Conservation (phyloP, 1,140 invertebrate genomes). For the Diprion similis region DNA sequence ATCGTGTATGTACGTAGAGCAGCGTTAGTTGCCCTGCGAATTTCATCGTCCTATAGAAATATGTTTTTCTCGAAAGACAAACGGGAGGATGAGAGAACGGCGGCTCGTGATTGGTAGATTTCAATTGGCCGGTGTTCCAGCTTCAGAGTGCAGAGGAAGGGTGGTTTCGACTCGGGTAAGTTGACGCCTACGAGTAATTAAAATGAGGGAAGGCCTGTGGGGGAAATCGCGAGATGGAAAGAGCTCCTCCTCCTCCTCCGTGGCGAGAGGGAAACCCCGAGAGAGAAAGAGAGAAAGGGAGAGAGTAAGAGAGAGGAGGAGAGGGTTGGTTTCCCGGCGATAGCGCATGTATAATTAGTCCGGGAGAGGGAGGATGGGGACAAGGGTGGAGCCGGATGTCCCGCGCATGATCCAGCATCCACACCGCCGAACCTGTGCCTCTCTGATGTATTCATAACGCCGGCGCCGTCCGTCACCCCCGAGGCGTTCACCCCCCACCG, state of each 20-base stretch:
- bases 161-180: too few relatives aligned
- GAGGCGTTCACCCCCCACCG: conserved; percentile 23
- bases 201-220: conserved; percentile 16
- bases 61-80: too few relatives aligned
- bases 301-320: not conserved
- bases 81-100: too few relatives aligned
- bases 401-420: not conserved
- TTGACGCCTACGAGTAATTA: too few relatives aligned
- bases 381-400: not conserved
- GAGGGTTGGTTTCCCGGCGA: not conserved
- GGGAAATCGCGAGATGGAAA: not conserved
- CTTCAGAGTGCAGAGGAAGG: too few relatives aligned
- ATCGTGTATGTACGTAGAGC: too few relatives aligned
- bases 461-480: conserved; percentile 11
- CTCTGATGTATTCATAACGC: conserved; percentile 35
- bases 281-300: not conserved
- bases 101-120: too few relatives aligned
- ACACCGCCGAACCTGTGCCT: too few relatives aligned
- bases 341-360: conserved; percentile 37
- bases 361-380: not conserved
- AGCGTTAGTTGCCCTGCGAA: too few relatives aligned
- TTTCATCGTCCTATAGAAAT: too few relatives aligned
- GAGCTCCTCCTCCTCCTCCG: not conserved
- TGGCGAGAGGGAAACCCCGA: not conserved
- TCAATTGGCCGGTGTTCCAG: too few relatives aligned